These are phyloP conservation scores for Baronia brevicornis DNA, from an alignment of 2,888 invertebrate species.

Conservation along the genomic window DNA sequence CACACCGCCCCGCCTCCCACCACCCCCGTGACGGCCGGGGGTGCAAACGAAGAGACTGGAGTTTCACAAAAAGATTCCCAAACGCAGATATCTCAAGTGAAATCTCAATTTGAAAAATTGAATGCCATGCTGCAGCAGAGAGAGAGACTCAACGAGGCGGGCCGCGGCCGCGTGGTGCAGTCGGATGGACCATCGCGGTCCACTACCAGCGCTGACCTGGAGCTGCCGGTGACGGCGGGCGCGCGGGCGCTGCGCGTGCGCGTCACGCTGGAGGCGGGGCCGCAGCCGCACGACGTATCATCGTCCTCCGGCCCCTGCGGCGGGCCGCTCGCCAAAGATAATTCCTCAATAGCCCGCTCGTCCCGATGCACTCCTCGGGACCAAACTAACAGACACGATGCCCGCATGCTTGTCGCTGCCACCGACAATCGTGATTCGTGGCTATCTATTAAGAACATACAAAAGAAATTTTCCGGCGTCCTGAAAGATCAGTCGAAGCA, in stretches of 20 bases:
- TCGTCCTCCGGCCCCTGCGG: neutral
- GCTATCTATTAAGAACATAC: slow-evolving; percentile 25
- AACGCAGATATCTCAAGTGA: neutral
- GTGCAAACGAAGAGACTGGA: no score
- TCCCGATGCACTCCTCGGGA: neutral
- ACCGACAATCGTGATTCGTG: slow-evolving; percentile 19
- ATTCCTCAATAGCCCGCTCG: no score
- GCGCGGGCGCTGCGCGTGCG: slow-evolving; percentile 19
- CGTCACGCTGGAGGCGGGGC: slow-evolving; percentile 16
- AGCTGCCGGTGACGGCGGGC: slow-evolving; percentile 27
- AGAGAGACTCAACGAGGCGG: slow-evolving; percentile 25
- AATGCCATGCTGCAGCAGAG: slow-evolving; percentile 17
- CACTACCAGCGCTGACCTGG: slow-evolving; percentile 18
- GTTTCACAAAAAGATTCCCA: neutral
- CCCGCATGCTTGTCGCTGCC: neutral
- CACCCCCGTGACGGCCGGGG: no score
- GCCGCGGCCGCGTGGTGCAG: slow-evolving; percentile 28
- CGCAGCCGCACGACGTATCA: neutral
- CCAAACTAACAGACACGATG: neutral
- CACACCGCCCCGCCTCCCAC: slow-evolving; percentile 3
- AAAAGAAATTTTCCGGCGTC: slow-evolving; percentile 21
- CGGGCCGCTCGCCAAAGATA: neutral
- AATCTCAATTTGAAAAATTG: slow-evolving; percentile 12
- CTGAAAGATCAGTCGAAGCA: slow-evolving; percentile 8
- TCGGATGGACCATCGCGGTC: slow-evolving; percentile 5